Conservation (phyloP, 2,113 vertebrate species). For the Rhinichthys klamathensis region DNA sequence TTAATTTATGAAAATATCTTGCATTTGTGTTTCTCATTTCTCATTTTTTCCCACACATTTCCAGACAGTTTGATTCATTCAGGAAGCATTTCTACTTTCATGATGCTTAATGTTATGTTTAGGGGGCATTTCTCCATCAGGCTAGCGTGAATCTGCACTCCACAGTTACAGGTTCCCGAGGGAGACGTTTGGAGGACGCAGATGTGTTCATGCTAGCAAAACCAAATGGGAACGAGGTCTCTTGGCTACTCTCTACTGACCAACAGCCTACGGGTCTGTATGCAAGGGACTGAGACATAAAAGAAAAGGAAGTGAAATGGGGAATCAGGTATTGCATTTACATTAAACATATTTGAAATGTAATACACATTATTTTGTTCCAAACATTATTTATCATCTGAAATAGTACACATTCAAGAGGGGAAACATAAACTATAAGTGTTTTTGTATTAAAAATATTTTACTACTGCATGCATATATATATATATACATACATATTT, state of each 20-base stretch:
- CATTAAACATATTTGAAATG: neutral
- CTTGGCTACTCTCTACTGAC: neutral
- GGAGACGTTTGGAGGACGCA: neutral
- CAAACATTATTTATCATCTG: neutral
- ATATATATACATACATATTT: too few species aligned
- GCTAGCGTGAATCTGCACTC: neutral
- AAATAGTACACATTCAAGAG: neutral
- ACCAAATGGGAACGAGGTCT: neutral
- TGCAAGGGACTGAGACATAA: neutral
- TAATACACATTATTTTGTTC: neutral
- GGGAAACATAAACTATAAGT: neutral
- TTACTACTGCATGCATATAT: too few species aligned
- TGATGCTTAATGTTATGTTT: neutral
- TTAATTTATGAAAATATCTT: neutral
- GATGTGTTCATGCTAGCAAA: conserved; percentile 3
- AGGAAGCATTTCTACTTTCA: neutral
- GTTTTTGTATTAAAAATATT: neutral
- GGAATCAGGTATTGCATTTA: neutral
- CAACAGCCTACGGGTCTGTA: neutral
- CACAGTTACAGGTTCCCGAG: neutral
- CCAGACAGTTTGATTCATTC: neutral
- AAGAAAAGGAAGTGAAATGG: neutral
- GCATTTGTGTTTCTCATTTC: neutral
- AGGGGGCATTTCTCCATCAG: neutral
- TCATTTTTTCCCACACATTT: neutral